These are phyloP conservation scores for Crossaster papposus DNA, from an alignment of 53 echinoderm and acorn worm species.

Conservation along the genomic window DNA sequence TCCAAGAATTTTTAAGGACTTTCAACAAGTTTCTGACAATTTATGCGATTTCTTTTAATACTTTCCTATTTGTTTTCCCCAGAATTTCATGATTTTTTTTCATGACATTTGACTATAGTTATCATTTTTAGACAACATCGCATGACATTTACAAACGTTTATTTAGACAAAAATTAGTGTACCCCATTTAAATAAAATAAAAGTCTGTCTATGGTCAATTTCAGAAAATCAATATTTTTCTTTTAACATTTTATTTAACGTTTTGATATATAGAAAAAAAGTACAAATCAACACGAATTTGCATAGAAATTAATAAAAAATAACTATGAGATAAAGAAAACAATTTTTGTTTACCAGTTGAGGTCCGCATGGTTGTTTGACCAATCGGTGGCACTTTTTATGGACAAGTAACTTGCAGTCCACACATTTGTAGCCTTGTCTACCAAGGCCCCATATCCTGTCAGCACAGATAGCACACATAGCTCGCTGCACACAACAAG, in stretches of 20 bases:
- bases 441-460: conserved; percentile 96
- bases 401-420: conserved; percentile 97
- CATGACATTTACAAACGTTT: too few species aligned
- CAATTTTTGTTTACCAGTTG: conserved; percentile 72
- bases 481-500: conserved; percentile 74
- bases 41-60: not conserved
- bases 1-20: not conserved
- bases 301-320: not conserved
- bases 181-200: too few species aligned
- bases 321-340: not conserved
- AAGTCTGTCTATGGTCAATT: too few species aligned
- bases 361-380: conserved; percentile 75
- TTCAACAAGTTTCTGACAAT: not conserved
- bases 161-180: too few species aligned
- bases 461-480: conserved; percentile 91
- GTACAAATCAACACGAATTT: not conserved
- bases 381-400: conserved; percentile 92
- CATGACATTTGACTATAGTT: not conserved
- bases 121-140: too few species aligned
- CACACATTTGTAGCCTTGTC: conserved; percentile 98
- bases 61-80: not conserved
- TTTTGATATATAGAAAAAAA: too few species aligned
- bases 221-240: too few species aligned
- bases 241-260: too few species aligned
- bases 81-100: not conserved